A percentile compares a stretch with the other conserved stretches of the same genome.
Evolutionary conservation across 2,888 invertebrate genomes (phyloP).

Genomic region (Amphipyra tragopoginis): DNA sequence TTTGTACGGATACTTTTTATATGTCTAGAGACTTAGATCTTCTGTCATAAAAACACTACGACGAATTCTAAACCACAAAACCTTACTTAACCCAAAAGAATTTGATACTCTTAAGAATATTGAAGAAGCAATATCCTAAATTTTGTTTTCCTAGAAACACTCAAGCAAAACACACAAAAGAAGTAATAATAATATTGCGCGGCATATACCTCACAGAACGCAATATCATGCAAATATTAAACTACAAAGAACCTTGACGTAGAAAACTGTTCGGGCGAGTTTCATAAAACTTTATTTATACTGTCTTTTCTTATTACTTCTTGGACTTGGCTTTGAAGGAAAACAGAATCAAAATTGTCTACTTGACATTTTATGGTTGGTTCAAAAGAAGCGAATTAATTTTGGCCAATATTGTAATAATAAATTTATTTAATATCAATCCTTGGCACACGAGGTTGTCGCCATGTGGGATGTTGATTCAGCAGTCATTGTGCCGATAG

Average conservation of each 20-base stretch:
- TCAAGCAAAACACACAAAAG: constrained; percentile 30
- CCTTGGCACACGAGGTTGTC: too few species aligned
- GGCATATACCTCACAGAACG: constrained; percentile 33
- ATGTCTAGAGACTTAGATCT: too few species aligned
- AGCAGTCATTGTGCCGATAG: too few species aligned
- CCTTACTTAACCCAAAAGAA: neutral
- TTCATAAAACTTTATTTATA: constrained; percentile 13
- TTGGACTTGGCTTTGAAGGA: neutral
- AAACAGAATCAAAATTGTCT: too few species aligned
- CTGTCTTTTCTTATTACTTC: neutral
- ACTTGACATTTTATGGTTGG: too few species aligned
- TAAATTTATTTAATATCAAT: too few species aligned
- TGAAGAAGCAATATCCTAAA: constrained; percentile 27
- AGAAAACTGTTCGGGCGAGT: constrained; percentile 18
- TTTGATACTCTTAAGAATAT: constrained; percentile 7
- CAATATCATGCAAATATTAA: constrained; percentile 67
- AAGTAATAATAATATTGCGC: constrained; percentile 47
- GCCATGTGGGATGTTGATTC: too few species aligned
- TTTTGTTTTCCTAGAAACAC: constrained; percentile 34
- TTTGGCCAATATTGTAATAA: too few species aligned
- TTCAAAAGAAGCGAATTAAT: too few species aligned
- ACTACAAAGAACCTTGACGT: constrained; percentile 36
- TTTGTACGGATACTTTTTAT: too few species aligned
- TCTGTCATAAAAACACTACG: too few species aligned
- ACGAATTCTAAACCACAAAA: too few species aligned